Base-by-base conservation (phyloP, 1,140 invertebrate genomes). In the Danaus plexippus region DNA sequence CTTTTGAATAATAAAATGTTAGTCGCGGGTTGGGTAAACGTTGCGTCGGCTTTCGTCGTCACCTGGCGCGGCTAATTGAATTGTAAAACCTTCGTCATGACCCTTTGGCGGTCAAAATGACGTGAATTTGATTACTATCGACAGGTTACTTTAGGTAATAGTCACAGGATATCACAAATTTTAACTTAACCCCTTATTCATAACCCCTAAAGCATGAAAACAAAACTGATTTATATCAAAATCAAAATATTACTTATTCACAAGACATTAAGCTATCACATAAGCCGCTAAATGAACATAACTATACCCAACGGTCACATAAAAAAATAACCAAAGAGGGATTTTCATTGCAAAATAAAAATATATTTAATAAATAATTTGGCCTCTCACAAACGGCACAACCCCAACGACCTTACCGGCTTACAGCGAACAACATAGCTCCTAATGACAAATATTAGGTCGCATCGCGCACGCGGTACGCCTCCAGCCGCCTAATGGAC, bases 41-140 rank as follows among this genome's bases (percentile, higher is more conserved):
- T 77, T 71, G 64, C 55, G 55, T 15, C 15, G 15, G 15, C 15
- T 15, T 15, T 43, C 64, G 69, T 71, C 80, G 70, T 75, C 82
- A 85, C 82, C 82, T 83, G 82, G 78, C 71, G 60, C 64, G 61
- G 53, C 73, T 81, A 85, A 85, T 85, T 85, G 82, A 85, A 83
- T 85, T 85, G 82, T 85, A 81, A 80, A 83, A 81, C 78, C 75
- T 78, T 78, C 73, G 73, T 74, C 77, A 74, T 73, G 75, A 72
- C 73, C 75, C 73, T 80, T 80, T 77, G 75, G 73, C 77, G 77
- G 77, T 73, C 71, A 69, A 66, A 75, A 68, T 74, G 73, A 71
- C 72, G 73, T 75, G 65, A 74, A 73, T 73, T 71, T 73, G 73
- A 80, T 77, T 75, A 77, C 80, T 82, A 82, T 80, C 77, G 71